These are phyloP conservation scores for Sceloporus undulatus DNA, from an alignment of 2,113 vertebrate species.

Conservation along the genomic window DNA sequence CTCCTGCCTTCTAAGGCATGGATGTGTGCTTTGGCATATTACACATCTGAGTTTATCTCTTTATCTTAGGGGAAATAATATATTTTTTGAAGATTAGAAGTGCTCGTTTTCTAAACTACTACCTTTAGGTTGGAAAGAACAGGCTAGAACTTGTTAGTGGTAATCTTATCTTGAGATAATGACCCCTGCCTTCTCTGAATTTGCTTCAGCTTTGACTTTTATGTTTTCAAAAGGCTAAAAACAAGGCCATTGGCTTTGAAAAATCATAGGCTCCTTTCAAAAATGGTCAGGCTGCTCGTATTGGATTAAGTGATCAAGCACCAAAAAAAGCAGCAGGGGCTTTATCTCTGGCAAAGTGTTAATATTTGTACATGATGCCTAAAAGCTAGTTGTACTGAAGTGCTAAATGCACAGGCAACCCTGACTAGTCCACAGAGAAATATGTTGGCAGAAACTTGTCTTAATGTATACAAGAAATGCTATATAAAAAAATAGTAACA, in stretches of 20 bases:
- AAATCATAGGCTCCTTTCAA: no score
- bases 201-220: not conserved
- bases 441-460: not conserved
- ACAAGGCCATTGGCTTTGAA: not conserved
- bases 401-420: not conserved
- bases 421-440: not conserved
- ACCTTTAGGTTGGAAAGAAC: not conserved
- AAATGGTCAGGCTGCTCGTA: not conserved
- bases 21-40: not conserved
- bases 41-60: not conserved
- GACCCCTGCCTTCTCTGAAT: not conserved
- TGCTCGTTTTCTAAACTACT: not conserved
- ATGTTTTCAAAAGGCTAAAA: not conserved
- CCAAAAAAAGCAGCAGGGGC: not conserved
- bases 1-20: not conserved
- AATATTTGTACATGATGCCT: not conserved
- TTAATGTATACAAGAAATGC: not conserved
- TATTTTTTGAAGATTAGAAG: conserved; percentile 11
- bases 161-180: conserved; percentile 7
- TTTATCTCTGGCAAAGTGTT: not conserved
- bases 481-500: not conserved
- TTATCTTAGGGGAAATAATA: not conserved
- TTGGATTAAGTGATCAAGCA: not conserved
- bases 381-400: not conserved
- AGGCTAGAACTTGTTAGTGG: not conserved